These are phyloP conservation scores for Patiria miniata DNA, from an alignment of 35 echinoderm and acorn worm species.

Conservation along the genomic window DNA sequence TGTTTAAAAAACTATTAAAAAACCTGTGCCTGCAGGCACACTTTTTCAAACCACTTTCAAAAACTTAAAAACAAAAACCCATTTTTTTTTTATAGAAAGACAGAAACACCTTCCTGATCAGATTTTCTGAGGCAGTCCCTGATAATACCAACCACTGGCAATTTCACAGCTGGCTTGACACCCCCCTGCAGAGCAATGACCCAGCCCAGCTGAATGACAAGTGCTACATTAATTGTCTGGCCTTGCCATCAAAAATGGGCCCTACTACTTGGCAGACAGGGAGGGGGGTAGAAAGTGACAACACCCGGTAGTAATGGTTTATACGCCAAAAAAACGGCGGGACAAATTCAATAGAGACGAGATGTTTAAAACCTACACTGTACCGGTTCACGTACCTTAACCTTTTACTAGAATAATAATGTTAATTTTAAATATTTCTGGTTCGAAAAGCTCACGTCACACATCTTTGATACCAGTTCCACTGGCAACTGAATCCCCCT, in stretches of 20 bases:
- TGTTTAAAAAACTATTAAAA: too few relatives aligned
- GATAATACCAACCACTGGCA: neutral
- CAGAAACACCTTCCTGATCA: neutral
- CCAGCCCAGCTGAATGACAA: slow-evolving; percentile 9
- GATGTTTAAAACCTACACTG: too few relatives aligned
- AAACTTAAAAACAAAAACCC: neutral
- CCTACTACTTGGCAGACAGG: neutral
- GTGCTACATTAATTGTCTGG: slow-evolving; percentile 12
- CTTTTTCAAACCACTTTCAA: too few relatives aligned
- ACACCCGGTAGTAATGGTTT: neutral
- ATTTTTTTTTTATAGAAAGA: neutral
- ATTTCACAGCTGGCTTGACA: slow-evolving; percentile 7
- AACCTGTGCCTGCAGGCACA: too few relatives aligned
- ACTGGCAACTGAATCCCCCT: neutral
- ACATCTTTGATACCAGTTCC: too few relatives aligned
- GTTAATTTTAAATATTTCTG: too few relatives aligned
- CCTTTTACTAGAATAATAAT: too few relatives aligned
- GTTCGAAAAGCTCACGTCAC: too few relatives aligned
- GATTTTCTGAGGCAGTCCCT: neutral
- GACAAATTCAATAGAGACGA: too few relatives aligned
- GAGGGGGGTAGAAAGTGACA: slow-evolving; percentile 13
- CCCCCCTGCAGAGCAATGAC: slow-evolving; percentile 6
- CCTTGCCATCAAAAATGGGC: neutral
- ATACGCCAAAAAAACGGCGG: too few relatives aligned
- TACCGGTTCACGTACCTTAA: too few relatives aligned